Conservation (phyloP, 2,797 vertebrate species). For the Acrossocheilus fasciatus region DNA sequence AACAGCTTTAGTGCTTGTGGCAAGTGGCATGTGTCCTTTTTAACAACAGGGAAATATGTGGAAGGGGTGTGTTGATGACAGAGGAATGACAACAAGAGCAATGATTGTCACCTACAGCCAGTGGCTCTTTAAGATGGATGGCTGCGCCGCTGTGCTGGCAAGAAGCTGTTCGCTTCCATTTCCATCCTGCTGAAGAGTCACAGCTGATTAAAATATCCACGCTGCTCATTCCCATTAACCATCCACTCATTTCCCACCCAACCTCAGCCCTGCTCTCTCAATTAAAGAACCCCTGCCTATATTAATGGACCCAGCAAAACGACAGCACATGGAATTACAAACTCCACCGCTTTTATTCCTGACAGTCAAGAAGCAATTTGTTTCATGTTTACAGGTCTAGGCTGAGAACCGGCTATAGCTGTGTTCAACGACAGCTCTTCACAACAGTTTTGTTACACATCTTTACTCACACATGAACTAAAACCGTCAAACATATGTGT, state of each 20-base stretch:
- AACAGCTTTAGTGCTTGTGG: constrained; percentile 44
- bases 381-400: constrained; percentile 77
- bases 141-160: constrained; percentile 48
- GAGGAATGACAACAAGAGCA: constrained; percentile 34
- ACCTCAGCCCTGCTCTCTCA: constrained; percentile 74
- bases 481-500: background rate
- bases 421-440: constrained; percentile 59
- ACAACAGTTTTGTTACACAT: constrained; percentile 64
- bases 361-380: constrained; percentile 81
- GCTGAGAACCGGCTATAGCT: constrained; percentile 72
- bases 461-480: background rate
- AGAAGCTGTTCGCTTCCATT: constrained; percentile 57
- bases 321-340: constrained; percentile 76
- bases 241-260: constrained; percentile 66
- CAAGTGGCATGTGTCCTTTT: constrained; percentile 44
- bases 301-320: constrained; percentile 72
- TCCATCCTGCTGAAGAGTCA: constrained; percentile 73
- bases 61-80: constrained; percentile 8
- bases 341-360: constrained; percentile 77
- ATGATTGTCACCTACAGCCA: constrained; percentile 68
- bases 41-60: constrained; percentile 13
- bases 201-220: constrained; percentile 83
- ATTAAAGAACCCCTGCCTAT: constrained; percentile 72
- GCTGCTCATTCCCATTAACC: constrained; percentile 78
- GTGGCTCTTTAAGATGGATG: constrained; percentile 71